These are phyloP conservation scores for Siniperca scherzeri DNA, from an alignment of 2,797 vertebrate species.

Conservation along the genomic window DNA sequence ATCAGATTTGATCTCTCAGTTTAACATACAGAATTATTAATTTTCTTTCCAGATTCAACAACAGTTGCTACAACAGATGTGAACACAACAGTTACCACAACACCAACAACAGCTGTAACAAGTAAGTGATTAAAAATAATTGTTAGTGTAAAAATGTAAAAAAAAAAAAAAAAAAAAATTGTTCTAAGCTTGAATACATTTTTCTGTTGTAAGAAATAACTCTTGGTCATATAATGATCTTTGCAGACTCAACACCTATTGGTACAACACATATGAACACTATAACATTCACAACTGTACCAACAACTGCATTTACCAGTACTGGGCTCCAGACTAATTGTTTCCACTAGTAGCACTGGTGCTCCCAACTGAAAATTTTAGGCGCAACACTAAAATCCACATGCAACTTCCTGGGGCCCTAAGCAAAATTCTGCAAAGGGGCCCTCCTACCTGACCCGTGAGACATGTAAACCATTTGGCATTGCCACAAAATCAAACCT, in stretches of 20 bases:
- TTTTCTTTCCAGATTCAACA: neutral
- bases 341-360: too few relatives aligned
- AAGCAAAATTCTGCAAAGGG: too few relatives aligned
- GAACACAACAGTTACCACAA: neutral
- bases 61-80: neutral
- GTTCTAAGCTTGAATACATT: neutral
- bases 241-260: conserved; percentile 11
- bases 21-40: neutral
- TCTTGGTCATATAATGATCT: neutral
- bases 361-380: too few relatives aligned
- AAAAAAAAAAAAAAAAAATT: neutral
- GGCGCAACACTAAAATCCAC: too few relatives aligned
- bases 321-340: too few relatives aligned
- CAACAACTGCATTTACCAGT: too few relatives aligned
- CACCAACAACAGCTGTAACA: neutral
- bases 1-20: neutral
- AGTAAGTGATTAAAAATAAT: neutral
- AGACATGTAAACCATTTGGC: too few relatives aligned
- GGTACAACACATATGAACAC: neutral
- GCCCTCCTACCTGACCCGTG: too few relatives aligned
- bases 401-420: too few relatives aligned
- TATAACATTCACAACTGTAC: too few relatives aligned
- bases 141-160: neutral
- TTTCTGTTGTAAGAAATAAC: neutral
- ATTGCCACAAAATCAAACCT: too few relatives aligned